phyloP scores from a whole-genome alignment of 2,888 invertebrate genomes.

The Aporophyla nigra region DNA sequence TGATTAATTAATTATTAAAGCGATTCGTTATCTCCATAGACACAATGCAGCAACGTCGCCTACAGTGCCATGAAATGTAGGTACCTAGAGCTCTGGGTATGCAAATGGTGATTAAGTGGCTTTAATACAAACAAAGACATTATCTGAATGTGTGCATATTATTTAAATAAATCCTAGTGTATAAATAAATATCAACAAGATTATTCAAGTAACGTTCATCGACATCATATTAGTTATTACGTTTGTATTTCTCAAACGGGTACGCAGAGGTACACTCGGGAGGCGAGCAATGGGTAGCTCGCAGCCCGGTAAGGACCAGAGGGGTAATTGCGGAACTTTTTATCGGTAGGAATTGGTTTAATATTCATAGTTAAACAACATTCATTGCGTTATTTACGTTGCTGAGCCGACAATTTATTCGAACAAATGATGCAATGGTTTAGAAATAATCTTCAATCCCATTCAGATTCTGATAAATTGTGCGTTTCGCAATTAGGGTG shows the following conservation, averaged over 20 bases:
- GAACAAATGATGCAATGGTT: too few relatives aligned
- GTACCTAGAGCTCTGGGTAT: neutral
- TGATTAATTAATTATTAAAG: conserved; percentile 37
- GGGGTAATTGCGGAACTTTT: too few relatives aligned
- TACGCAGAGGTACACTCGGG: neutral
- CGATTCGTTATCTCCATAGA: conserved; percentile 13
- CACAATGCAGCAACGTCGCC: conserved; percentile 32
- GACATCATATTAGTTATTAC: neutral
- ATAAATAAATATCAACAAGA: neutral
- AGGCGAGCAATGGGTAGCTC: too few relatives aligned
- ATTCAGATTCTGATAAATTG: too few relatives aligned
- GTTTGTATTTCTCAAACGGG: neutral
- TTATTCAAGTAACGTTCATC: neutral
- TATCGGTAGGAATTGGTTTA: too few relatives aligned
- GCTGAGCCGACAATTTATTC: too few relatives aligned
- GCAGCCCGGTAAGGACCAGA: too few relatives aligned
- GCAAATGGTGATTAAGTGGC: conserved; percentile 10
- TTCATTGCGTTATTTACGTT: too few relatives aligned
- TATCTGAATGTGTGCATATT: conserved; percentile 8
- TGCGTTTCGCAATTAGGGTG: too few relatives aligned
- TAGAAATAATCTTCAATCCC: too few relatives aligned
- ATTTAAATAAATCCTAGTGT: conserved; percentile 18
- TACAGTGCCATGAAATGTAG: conserved; percentile 3
- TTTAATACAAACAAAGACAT: conserved; percentile 33
- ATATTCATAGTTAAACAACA: too few relatives aligned